Conservation (phyloP, 2,888 invertebrate genomes). For the Agonopterix subpropinquella region DNA sequence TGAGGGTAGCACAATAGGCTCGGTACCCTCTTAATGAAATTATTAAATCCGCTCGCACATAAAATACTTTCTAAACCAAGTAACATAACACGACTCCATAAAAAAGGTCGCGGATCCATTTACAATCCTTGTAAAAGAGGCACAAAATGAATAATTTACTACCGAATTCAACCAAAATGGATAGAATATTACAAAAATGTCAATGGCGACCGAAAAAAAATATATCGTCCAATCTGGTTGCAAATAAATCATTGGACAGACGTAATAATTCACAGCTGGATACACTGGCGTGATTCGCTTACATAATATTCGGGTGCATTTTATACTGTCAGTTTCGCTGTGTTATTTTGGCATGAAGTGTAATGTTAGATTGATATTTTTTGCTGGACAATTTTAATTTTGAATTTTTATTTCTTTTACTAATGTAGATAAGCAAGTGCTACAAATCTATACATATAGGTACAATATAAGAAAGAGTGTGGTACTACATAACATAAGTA, state of each 20-base stretch:
- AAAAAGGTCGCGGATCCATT: not conserved
- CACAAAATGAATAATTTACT: constrained; percentile 18
- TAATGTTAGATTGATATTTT: not conserved
- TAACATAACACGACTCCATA: not conserved
- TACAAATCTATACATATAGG: no score
- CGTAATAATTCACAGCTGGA: constrained; percentile 28
- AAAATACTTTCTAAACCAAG: not conserved
- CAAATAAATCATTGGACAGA: constrained; percentile 39
- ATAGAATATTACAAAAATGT: constrained; percentile 18
- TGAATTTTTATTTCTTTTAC: no score
- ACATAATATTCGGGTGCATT: constrained; percentile 3
- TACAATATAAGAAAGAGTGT: no score
- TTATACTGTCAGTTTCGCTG: not conserved
- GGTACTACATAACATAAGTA: no score
- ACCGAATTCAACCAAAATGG: constrained; percentile 8
- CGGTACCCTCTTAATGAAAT: no score
- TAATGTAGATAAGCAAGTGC: no score
- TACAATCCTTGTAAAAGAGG: constrained; percentile 1
- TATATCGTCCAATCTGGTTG: constrained; percentile 24
- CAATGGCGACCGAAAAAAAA: constrained; percentile 23
- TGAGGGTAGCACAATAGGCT: no score
- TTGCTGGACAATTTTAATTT: not conserved
- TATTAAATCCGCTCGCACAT: no score
- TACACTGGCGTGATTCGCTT: constrained; percentile 3
- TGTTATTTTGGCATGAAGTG: constrained; percentile 3